A percentile compares a stretch with the other conserved stretches of the same genome.
phyloP scores from a whole-genome alignment of 2,797 vertebrate genomes.

The Muscicapa comitata region DNA sequence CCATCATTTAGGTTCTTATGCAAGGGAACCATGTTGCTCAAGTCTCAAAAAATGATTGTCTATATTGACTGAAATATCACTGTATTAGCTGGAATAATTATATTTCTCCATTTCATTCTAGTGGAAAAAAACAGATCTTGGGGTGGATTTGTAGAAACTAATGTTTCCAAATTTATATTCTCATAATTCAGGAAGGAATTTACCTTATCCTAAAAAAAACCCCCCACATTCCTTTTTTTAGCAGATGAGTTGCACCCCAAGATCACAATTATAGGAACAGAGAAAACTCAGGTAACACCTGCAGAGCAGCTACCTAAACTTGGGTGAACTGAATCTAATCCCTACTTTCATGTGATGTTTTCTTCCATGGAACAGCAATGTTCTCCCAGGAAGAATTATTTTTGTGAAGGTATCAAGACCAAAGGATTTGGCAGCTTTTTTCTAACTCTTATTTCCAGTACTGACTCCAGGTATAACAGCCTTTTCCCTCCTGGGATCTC shows the following conservation, averaged over 20 bases:
- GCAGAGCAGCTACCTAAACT: background rate
- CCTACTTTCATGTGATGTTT: background rate
- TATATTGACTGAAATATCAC: background rate
- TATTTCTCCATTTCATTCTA: background rate
- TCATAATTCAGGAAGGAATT: background rate
- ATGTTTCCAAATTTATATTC: background rate
- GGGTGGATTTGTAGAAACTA: background rate
- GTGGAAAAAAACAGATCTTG: background rate
- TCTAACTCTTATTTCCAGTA: background rate
- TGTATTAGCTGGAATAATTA: background rate
- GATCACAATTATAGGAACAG: background rate
- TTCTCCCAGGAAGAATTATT: background rate
- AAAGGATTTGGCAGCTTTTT: background rate
- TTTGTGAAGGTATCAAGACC: background rate
- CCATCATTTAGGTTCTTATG: background rate
- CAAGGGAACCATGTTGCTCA: background rate
- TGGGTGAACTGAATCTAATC: background rate
- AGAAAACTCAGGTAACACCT: background rate
- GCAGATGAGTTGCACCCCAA: background rate
- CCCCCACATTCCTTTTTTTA: background rate
- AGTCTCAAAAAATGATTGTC: background rate
- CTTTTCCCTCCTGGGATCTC: fast-evolving
- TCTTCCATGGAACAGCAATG: background rate
- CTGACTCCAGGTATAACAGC: background rate
- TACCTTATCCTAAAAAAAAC: background rate